Percentiles rank a stretch among this genome's conserved stretches.
These are phyloP conservation scores for Solenopsis fugax DNA, from an alignment of 1,140 invertebrate genomes.

Conservation along the genomic window DNA sequence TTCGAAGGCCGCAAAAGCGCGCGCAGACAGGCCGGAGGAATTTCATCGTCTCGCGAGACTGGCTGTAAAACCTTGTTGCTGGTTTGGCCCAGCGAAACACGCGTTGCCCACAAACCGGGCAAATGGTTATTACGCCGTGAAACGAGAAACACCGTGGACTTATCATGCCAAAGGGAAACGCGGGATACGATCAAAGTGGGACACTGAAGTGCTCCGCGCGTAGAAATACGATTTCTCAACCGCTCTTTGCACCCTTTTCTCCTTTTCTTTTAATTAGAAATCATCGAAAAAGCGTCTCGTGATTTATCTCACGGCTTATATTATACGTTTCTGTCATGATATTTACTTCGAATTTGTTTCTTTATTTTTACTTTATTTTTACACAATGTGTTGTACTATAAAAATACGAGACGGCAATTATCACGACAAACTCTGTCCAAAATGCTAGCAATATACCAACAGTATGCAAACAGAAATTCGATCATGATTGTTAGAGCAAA, in stretches of 20 bases:
- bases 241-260: background rate
- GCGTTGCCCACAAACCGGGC: constrained; percentile 55
- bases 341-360: background rate
- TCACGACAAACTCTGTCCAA: too few species aligned
- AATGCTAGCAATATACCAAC: too few species aligned
- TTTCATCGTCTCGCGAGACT: constrained; percentile 60
- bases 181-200: constrained; percentile 50
- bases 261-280: background rate
- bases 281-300: background rate
- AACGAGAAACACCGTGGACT: constrained; percentile 62
- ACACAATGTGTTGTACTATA: background rate
- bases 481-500: too few species aligned
- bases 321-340: background rate
- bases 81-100: constrained; percentile 48
- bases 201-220: constrained; percentile 50
- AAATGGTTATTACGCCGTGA: constrained; percentile 71
- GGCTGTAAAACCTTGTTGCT: constrained; percentile 69
- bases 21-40: constrained; percentile 59
- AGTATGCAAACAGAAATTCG: too few species aligned
- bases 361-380: background rate
- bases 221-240: constrained; percentile 59
- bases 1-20: constrained; percentile 35
- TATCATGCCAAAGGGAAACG: constrained; percentile 69
- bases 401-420: too few species aligned
- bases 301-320: background rate